Base-by-base conservation (phyloP, 2,113 vertebrate genomes). In the Pygathrix nemaeus region DNA sequence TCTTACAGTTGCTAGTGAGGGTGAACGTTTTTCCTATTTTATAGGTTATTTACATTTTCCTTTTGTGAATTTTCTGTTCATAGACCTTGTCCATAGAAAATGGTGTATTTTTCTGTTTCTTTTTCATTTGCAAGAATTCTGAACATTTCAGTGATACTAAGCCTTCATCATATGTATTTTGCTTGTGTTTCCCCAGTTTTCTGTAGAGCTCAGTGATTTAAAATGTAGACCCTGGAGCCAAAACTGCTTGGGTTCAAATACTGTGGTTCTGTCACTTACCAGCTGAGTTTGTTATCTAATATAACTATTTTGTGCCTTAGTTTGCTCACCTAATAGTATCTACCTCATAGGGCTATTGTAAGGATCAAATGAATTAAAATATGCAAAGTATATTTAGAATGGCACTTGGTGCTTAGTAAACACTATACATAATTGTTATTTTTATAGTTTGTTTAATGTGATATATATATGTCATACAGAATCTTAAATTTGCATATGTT, bases 1-100 rank as follows among this genome's bases (percentile, higher is more conserved):
- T 88, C 40, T 92, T 81, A 72, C 48, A 61, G 66, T 76, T 73
- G 23, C 43, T 91, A 79, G 61, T 88, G 57, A 96, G 8, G 64
- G 61, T 59, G 16, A 81, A 89, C 12, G 82, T 64, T 80, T 97
- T 88, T 94, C 82, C 40, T 94, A 68, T 97, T 96, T 91, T 93
- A 48, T 75, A 81, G n/a, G 27, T 11, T 50, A 95, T 88, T 96
- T 94, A 64, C 83, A 90, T 93, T 94, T 97, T 17, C 17, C 12
- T 88, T 83, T 91, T 93, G 64, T 86, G 50, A 84, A 85, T 75
- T 94, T 5, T 93, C 55, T 88, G 20, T 55, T 93, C 48, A 68
- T 38, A 87, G 68, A 45, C 50, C 16, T 95, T 83, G 80, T 68
- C 40, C 48, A 68, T 73, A 76, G 79, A 68, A 96, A 88, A 85